phyloP scores from a whole-genome alignment of 2,888 invertebrate genomes.

The Dynastes hyllus region DNA sequence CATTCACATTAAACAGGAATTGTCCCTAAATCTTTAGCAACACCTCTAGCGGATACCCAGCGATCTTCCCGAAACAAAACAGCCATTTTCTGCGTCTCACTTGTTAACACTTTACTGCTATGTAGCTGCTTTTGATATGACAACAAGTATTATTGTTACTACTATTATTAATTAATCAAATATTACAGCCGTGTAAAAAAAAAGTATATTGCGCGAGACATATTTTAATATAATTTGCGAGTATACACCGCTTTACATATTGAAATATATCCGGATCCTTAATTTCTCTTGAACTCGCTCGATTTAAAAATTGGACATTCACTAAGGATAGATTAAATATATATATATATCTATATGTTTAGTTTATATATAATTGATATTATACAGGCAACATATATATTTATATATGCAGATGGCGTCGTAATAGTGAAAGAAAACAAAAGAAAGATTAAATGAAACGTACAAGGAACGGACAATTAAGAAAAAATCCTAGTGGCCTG shows the following conservation, averaged over 20 bases:
- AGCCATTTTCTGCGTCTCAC: background rate
- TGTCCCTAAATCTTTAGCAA: too few species aligned
- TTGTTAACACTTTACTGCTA: too few species aligned
- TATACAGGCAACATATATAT: slow-evolving; percentile 42
- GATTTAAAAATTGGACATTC: slow-evolving; percentile 33
- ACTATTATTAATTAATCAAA: slow-evolving; percentile 22
- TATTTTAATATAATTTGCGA: slow-evolving; percentile 16
- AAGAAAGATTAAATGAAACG: slow-evolving; percentile 4
- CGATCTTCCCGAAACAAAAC: too few species aligned
- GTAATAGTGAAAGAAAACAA: slow-evolving; percentile 36
- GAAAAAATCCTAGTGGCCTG: slow-evolving; percentile 27
- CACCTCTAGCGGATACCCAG: too few species aligned
- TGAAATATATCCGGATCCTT: slow-evolving; percentile 32
- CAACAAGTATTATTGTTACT: slow-evolving; percentile 5
- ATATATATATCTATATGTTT: slow-evolving; percentile 29
- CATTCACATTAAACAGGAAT: too few species aligned
- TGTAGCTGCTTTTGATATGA: slow-evolving; percentile 33
- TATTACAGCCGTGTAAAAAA: slow-evolving; percentile 35
- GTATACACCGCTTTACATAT: background rate
- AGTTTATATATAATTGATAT: slow-evolving; percentile 24
- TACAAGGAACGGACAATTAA: background rate
- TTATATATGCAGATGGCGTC: slow-evolving; percentile 25
- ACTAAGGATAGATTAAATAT: slow-evolving; percentile 43
- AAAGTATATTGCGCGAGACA: background rate
- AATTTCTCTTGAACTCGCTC: slow-evolving; percentile 4